Evolutionary conservation across 37 sponge, comb jelly and placozoan genomes (phyloP).

Genomic region (Chondrilla cf. caribensis): DNA sequence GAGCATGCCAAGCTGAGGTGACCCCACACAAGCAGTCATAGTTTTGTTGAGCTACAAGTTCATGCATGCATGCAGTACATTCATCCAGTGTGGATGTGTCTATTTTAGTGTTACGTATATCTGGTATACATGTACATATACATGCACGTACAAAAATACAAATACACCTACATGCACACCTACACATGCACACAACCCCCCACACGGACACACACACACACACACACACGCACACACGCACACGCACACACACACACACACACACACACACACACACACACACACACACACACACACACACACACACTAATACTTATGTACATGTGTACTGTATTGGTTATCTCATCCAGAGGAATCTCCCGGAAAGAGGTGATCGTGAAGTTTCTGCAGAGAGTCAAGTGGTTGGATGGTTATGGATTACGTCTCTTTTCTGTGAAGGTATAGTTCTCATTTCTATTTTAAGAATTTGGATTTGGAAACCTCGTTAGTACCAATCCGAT

Average conservation of each 20-base stretch:
- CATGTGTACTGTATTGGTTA: background rate
- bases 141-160: no score
- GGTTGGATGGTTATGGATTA: conserved; percentile 33
- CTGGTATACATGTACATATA: no score
- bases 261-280: background rate
- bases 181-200: no score
- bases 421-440: conserved; percentile 7
- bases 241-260: conserved; percentile 15
- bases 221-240: conserved; percentile 2
- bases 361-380: background rate
- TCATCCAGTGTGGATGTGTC: no score
- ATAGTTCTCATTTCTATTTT: background rate
- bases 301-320: no score
- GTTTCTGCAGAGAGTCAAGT: conserved; percentile 27
- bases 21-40: no score
- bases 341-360: conserved; percentile 22
- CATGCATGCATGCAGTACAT: no score
- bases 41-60: no score
- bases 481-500: no score
- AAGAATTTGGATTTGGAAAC: background rate
- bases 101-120: no score
- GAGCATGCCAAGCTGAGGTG: conserved; percentile 13
- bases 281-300: conserved; percentile 19
- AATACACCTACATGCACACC: no score
- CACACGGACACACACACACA: no score